Evolutionary conservation across 1,140 invertebrate species (phyloP), one percentile per base, ranked within the genome.

Genomic region (Thaumetopoea pityocampa): DNA sequence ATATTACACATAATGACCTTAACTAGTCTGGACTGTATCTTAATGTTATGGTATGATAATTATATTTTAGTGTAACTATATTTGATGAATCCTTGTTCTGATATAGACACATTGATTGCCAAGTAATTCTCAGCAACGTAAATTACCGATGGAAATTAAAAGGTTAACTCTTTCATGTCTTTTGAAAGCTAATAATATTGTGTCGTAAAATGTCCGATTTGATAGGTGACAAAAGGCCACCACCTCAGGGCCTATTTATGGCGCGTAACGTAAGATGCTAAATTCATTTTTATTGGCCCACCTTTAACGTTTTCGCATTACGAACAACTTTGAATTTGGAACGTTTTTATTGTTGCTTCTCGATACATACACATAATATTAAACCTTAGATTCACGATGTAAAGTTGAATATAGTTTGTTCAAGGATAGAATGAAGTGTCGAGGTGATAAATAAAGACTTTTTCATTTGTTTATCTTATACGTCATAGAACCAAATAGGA

Each of bases 271-370:
- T 67, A 83, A 83, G 76, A 67, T 62, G 69, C 73, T 77, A 77
- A 80, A 67, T 76, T 71, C 76, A 62, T 73, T 82, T 83, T 83
- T 83, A 83, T 83, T 64, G 66, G 54, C 68, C 43, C 68, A 79
- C 79, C 76, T 83, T 78, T 74, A 74, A 77, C 73, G 67, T 45
- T 55, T 66, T 62, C 59, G 59, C 61, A 56, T 70, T 82, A 61
- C 56, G 40, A 68, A 70, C 67, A 79, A 78, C 71, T 83, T 83
- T 77, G 74, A 73, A 77, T 79, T 72, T 70, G 53, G 65, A 63
- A 68, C 67, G 69, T 71, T 77, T 54, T 73, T 73, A 74, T 80
- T 67, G 58, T 50, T 49, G 50, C 45, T 49, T 41, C 9, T 11
- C 0, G 30, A 28, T n/a, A 7, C 1, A 12, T 11, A 18, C 34